Conservation (phyloP, 2,113 vertebrate species). For the Cyrtonyx montezumae region DNA sequence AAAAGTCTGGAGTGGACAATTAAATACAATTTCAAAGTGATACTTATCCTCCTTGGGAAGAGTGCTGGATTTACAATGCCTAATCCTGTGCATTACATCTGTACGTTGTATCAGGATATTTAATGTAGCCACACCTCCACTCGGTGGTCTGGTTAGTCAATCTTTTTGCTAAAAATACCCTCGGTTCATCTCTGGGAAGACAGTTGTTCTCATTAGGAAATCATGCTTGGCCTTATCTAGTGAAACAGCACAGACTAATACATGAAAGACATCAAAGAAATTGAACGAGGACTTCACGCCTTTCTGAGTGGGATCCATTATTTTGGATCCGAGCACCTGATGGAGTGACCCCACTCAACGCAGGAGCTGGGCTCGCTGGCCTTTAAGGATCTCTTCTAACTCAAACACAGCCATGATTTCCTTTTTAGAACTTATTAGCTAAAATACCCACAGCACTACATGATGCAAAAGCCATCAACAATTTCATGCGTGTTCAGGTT, state of each 20-base stretch:
- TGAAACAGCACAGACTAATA: constrained; percentile 22
- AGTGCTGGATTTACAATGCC: background rate
- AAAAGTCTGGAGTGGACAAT: constrained; percentile 19
- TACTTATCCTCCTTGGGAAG: constrained; percentile 8
- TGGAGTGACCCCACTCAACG: no score
- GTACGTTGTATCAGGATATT: background rate
- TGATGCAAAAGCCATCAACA: background rate
- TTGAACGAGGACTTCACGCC: background rate
- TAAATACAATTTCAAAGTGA: constrained; percentile 23
- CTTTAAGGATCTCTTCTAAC: no score
- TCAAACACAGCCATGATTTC: no score
- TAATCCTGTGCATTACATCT: background rate
- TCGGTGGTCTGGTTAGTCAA: background rate
- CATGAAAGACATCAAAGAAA: constrained; percentile 13
- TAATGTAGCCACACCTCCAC: background rate
- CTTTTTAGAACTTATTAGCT: background rate
- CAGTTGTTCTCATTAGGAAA: constrained; percentile 22
- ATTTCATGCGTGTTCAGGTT: background rate
- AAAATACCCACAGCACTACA: background rate
- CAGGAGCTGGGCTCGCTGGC: no score
- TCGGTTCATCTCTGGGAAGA: constrained; percentile 11
- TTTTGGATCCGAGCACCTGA: background rate
- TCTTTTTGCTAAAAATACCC: constrained; percentile 12
- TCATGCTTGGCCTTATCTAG: background rate
- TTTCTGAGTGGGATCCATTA: background rate